Percentiles rank a stretch among this genome's conserved stretches.
Evolutionary conservation across 2,113 vertebrate species (phyloP).

Genomic region (Antechinus flavipes): DNA sequence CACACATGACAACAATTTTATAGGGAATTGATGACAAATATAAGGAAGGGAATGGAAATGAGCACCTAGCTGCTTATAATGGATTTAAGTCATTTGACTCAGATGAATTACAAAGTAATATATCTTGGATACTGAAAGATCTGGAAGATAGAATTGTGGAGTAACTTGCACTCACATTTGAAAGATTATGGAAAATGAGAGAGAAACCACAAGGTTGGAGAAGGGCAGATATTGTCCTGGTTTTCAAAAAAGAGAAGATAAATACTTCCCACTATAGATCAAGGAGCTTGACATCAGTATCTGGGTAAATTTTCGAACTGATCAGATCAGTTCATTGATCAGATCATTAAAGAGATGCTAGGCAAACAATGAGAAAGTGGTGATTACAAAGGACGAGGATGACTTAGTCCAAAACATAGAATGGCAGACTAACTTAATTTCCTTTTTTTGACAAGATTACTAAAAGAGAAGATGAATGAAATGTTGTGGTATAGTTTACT

Average conservation of each 20-base stretch:
- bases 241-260: not conserved
- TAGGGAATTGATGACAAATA: not conserved
- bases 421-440: not conserved
- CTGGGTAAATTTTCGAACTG: not conserved
- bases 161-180: not conserved
- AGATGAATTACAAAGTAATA: not conserved
- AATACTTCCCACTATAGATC: not conserved
- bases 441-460: not conserved
- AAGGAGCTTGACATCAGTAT: not conserved
- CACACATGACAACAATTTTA: not conserved
- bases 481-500: not conserved
- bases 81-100: not conserved
- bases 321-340: not conserved
- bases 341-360: not conserved
- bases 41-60: not conserved
- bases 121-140: not conserved
- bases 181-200: not conserved
- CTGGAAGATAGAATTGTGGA: not conserved
- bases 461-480: not conserved
- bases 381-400: not conserved
- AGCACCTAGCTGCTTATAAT: not conserved
- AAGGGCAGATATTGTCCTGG: not conserved
- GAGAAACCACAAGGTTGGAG: not conserved
- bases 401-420: not conserved
- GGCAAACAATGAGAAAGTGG: not conserved